These are phyloP conservation scores for Saxidomus purpurata DNA, from an alignment of 1,140 invertebrate species.

Conservation along the genomic window DNA sequence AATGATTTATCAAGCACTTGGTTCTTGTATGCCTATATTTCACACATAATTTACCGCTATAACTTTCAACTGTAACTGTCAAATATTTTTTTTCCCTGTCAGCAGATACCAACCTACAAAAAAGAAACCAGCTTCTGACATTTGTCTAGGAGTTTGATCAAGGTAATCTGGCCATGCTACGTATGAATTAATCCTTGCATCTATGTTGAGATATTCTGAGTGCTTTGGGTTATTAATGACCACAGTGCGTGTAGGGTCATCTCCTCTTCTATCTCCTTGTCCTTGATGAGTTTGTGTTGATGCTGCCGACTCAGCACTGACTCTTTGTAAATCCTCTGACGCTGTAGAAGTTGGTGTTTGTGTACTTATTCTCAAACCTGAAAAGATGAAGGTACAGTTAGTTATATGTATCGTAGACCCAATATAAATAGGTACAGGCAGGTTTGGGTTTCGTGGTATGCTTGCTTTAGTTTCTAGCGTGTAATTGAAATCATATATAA, in stretches of 20 bases:
- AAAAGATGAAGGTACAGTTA: too few relatives aligned
- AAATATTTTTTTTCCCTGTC: too few relatives aligned
- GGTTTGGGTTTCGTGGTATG: too few relatives aligned
- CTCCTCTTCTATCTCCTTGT: neutral
- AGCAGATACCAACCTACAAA: slow-evolving; percentile 22
- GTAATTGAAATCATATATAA: too few relatives aligned
- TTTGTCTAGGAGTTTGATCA: slow-evolving; percentile 44
- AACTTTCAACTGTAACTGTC: too few relatives aligned
- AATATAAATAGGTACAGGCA: too few relatives aligned
- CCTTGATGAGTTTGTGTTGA: neutral
- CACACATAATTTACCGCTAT: too few relatives aligned
- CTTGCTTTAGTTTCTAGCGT: too few relatives aligned
- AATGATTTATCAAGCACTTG: too few relatives aligned
- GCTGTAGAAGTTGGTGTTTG: neutral
- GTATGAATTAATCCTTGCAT: neutral
- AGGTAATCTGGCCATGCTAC: slow-evolving; percentile 28
- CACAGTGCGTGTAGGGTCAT: neutral
- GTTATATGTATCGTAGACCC: too few relatives aligned
- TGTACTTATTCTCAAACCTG: neutral
- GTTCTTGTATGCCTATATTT: too few relatives aligned
- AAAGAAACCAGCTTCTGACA: slow-evolving; percentile 46
- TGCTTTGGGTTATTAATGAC: slow-evolving; percentile 3
- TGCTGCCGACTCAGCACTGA: neutral
- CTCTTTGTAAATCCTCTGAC: neutral
- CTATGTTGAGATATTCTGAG: neutral